These are phyloP conservation scores for Gastrophryne carolinensis DNA, from an alignment of 2,797 vertebrate species.

Conservation along the genomic window DNA sequence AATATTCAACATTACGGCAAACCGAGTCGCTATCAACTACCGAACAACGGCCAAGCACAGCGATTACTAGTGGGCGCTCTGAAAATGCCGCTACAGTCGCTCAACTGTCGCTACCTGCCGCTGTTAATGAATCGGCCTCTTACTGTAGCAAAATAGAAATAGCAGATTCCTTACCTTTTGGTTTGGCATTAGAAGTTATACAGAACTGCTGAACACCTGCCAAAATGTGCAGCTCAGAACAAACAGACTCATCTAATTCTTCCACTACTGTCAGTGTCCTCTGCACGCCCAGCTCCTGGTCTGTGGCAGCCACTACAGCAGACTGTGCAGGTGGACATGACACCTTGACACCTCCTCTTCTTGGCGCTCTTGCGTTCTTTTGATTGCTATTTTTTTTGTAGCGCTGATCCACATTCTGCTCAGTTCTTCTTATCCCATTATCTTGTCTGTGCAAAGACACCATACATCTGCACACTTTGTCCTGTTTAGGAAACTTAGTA, in stretches of 20 bases:
- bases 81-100: no score
- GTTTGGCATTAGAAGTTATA: constrained; percentile 69
- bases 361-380: neutral
- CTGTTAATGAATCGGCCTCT: no score
- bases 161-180: constrained; percentile 66
- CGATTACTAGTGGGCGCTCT: no score
- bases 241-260: constrained; percentile 11
- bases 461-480: neutral
- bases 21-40: no score
- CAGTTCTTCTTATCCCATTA: neutral
- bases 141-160: neutral
- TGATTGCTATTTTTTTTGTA: neutral
- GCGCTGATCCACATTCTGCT: neutral
- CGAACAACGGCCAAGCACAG: no score
- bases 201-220: constrained; percentile 65
- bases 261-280: constrained; percentile 26
- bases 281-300: neutral
- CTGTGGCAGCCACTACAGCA: constrained; percentile 29
- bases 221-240: constrained; percentile 61
- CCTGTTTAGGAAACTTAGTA: constrained; percentile 50
- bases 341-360: neutral
- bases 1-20: no score
- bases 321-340: neutral
- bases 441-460: neutral
- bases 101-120: no score